Evolutionary conservation across 1,140 invertebrate genomes (phyloP).

Genomic region (Drosophila navojoa): DNA sequence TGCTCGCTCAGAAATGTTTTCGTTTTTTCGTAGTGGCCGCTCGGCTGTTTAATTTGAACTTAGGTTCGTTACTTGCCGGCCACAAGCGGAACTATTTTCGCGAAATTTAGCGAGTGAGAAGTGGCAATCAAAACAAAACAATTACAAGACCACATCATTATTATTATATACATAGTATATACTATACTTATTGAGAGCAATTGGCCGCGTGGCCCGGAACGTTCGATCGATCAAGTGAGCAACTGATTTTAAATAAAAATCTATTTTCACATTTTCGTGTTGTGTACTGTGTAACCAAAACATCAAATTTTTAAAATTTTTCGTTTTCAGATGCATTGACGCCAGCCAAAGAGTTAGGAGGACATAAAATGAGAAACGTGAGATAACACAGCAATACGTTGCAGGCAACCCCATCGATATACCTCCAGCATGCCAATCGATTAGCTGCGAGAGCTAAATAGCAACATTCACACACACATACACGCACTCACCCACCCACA

Average conservation of each 20-base stretch:
- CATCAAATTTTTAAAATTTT: conserved; percentile 8
- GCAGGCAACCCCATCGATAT: conserved; percentile 19
- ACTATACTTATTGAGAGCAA: conserved; percentile 2
- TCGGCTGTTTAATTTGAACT: conserved; percentile 49
- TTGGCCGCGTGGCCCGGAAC: conserved; percentile 2
- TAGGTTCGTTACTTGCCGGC: conserved; percentile 52
- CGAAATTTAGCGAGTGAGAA: not conserved
- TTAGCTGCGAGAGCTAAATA: too few relatives aligned
- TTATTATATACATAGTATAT: not conserved
- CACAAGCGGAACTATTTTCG: conserved; percentile 66
- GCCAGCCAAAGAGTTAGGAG: conserved; percentile 19
- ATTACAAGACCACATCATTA: conserved; percentile 1
- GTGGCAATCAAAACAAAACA: conserved; percentile 22
- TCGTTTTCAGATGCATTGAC: not conserved
- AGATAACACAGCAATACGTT: conserved; percentile 31
- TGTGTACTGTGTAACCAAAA: conserved; percentile 25
- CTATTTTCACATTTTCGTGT: conserved; percentile 21
- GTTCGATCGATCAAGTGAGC: conserved; percentile 59
- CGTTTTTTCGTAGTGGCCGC: conserved; percentile 54
- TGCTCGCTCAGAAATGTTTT: conserved; percentile 60
- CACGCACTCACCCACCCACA: too few relatives aligned
- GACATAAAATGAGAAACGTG: conserved; percentile 41
- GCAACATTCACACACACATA: too few relatives aligned
- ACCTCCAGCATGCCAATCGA: conserved; percentile 55
- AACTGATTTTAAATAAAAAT: not conserved